Base-by-base conservation (phyloP, 1,140 invertebrate genomes). In the Pogonomyrmex barbatus region DNA sequence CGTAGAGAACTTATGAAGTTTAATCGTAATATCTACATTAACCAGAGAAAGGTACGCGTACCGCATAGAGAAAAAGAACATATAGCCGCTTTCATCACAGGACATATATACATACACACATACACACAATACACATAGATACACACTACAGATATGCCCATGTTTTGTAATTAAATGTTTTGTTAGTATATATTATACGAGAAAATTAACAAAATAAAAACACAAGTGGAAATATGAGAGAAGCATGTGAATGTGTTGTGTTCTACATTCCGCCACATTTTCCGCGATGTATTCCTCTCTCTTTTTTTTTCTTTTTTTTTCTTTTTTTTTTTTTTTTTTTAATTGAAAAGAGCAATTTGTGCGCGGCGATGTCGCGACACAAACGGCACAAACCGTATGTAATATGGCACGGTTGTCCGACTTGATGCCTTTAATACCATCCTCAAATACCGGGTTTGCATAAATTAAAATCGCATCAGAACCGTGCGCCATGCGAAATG, bases 141-240 rank as follows among this genome's bases (percentile, higher is more conserved):
- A 87, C 52, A 71, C n/a, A 45, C 58, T 58, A 87, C 56, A 77
- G 33, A 92, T 88, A 91, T 83, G 88, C 86, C 90, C 85, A 65
- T 92, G 91, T 93, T 94, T 94, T 93, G 92, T 93, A 94, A 93
- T 93, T 93, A 92, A 93, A 94, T 93, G 92, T 93, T 94, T 93
- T 93, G 92, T 94, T 94, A 93, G 92, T 93, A 94, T 94, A 94
- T 94, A 94, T 94, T 93, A 94, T 92, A 92, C 91, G 91, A 93
- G 88, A 92, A 68, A 90, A 93, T 92, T 92, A 92, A 93, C 92
- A 92, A 90, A 93, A 94, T 93, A 93, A 93, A 91, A 92, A 92
- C 89, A 92, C 86, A 89, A 91, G 85, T 92, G 89, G 85, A 93
- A 91, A 85, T 83, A 89, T 87, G 75, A 86, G 24, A 70, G 79